These are phyloP conservation scores for Etheostoma nigrum DNA, from an alignment of 2,797 vertebrate species.

Conservation along the genomic window DNA sequence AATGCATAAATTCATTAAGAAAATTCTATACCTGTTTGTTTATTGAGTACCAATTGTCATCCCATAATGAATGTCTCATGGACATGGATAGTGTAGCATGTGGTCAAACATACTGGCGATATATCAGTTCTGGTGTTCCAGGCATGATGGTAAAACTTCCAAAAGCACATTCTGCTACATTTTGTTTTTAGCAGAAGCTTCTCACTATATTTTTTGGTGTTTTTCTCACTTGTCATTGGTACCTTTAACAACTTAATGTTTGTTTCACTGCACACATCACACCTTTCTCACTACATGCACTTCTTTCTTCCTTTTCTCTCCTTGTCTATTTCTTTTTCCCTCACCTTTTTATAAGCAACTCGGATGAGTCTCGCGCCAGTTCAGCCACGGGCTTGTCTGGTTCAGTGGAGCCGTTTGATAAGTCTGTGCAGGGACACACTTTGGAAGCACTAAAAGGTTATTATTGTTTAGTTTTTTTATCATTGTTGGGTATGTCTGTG, in stretches of 20 bases:
- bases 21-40: background rate
- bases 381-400: slow-evolving; percentile 65
- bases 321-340: background rate
- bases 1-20: background rate
- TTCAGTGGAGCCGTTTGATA: slow-evolving; percentile 54
- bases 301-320: background rate
- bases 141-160: background rate
- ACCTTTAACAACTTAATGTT: background rate
- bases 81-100: background rate
- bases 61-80: background rate
- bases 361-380: slow-evolving; percentile 65
- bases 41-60: background rate
- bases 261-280: background rate
- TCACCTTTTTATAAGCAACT: slow-evolving; percentile 56
- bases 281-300: slow-evolving; percentile 5
- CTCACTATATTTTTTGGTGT: background rate
- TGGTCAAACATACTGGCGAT: background rate
- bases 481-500: background rate
- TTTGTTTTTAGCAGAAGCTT: background rate
- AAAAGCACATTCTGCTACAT: background rate
- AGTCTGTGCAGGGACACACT: slow-evolving; percentile 56
- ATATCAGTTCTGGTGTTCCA: background rate
- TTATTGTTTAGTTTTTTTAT: background rate
- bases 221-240: background rate
- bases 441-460: slow-evolving; percentile 75